Evolutionary conservation across 2,888 invertebrate species (phyloP).

Genomic region (Anticlea derivata): DNA sequence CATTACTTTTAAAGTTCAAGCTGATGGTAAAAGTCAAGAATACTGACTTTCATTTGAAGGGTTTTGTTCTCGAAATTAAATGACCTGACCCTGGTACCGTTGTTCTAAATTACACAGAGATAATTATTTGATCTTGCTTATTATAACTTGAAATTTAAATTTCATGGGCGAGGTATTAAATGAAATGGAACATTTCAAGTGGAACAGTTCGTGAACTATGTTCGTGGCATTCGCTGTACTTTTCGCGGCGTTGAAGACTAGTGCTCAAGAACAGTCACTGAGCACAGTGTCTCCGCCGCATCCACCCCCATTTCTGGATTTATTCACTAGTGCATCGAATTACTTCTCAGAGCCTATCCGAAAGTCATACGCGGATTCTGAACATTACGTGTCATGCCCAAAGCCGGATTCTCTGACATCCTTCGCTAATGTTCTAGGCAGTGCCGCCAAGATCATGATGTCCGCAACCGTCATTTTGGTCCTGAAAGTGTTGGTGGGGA

Average conservation of each 20-base stretch:
- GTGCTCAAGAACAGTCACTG: conserved; percentile 65
- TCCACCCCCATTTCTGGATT: conserved; percentile 62
- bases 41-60: conserved; percentile 45
- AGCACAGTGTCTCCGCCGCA: conserved; percentile 57
- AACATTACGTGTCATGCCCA: conserved; percentile 62
- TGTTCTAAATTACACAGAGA: conserved; percentile 54
- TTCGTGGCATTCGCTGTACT: conserved; percentile 61
- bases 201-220: conserved; percentile 76
- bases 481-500: conserved; percentile 68
- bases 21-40: conserved; percentile 31
- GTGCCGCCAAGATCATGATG: conserved; percentile 76
- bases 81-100: conserved; percentile 60
- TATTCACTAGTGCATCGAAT: conserved; percentile 68
- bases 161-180: conserved; percentile 78
- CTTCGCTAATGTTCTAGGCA: conserved; percentile 70
- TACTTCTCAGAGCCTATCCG: conserved; percentile 65
- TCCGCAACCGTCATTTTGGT: conserved; percentile 70
- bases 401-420: conserved; percentile 67
- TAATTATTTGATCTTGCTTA: conserved; percentile 64
- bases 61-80: conserved; percentile 50
- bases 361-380: conserved; percentile 65
- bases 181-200: conserved; percentile 56
- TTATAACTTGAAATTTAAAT: conserved; percentile 69
- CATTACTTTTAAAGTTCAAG: conserved; percentile 2
- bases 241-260: conserved; percentile 52